Conservation (phyloP, 2,113 vertebrate species). For the Callipepla squamata region DNA sequence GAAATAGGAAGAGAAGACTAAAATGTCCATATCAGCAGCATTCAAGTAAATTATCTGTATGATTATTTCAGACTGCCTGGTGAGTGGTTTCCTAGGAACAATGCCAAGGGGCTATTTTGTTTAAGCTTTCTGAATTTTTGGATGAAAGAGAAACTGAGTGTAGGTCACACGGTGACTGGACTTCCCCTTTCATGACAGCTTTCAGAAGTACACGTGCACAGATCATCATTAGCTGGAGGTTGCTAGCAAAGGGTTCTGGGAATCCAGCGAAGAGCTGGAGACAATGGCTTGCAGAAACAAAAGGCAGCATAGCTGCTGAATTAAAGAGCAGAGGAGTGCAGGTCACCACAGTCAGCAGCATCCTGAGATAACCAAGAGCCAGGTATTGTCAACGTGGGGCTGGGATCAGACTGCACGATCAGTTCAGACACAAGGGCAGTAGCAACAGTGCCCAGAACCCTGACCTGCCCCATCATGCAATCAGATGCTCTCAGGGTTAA, state of each 20-base stretch:
- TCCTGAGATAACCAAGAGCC: not conserved
- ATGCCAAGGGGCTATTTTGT: slow-evolving; percentile 46
- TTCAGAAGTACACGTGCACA: not conserved
- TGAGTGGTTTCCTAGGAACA: slow-evolving; percentile 56
- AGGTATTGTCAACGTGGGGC: fast-evolving
- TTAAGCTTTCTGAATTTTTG: slow-evolving; percentile 37
- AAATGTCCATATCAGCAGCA: not conserved
- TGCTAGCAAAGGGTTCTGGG: not conserved
- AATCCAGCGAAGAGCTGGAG: not conserved
- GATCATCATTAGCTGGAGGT: not conserved
- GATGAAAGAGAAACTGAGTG: not conserved
- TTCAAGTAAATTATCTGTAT: slow-evolving; percentile 33
- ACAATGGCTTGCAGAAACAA: not conserved
- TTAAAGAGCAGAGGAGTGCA: not conserved
- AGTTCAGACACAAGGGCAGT: not conserved
- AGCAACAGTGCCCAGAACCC: not conserved
- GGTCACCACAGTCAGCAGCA: not conserved
- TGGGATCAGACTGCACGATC: not conserved
- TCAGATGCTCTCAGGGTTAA: fast-evolving
- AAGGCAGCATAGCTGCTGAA: not conserved
- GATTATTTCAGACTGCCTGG: slow-evolving; percentile 59
- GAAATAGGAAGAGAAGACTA: slow-evolving; percentile 33
- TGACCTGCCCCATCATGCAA: not conserved
- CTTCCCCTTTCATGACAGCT: not conserved
- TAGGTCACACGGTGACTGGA: not conserved